These are phyloP conservation scores for Cryptomyrus ogoouensis DNA, from an alignment of 2,113 vertebrate genomes.

Conservation along the genomic window DNA sequence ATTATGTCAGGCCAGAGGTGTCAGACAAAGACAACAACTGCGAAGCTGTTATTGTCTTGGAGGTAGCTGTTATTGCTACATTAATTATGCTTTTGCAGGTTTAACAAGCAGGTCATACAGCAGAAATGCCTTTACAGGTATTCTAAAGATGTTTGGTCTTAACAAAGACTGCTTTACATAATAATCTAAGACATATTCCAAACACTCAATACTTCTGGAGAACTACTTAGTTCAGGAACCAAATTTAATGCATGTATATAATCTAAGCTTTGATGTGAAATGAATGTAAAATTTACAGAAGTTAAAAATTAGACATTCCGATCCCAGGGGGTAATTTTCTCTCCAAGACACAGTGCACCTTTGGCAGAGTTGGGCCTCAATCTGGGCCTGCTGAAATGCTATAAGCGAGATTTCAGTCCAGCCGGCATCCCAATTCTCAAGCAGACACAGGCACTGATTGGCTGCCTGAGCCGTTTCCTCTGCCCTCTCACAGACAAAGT, in stretches of 20 bases:
- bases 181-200: constrained; percentile 6
- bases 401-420: background rate
- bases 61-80: background rate
- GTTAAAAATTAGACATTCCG: background rate
- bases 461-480: background rate
- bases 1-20: constrained; percentile 1
- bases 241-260: constrained; percentile 36
- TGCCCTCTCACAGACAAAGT: constrained; percentile 3
- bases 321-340: background rate
- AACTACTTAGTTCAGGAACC: constrained; percentile 25
- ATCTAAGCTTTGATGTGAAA: constrained; percentile 29
- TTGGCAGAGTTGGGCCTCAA: background rate
- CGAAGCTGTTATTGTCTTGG: constrained; percentile 7
- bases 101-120: background rate
- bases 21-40: background rate
- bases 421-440: background rate
- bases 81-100: constrained; percentile 3
- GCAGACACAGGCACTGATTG: background rate
- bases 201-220: constrained; percentile 9
- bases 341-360: background rate
- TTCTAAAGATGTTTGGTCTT: background rate
- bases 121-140: background rate
- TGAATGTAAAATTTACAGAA: background rate
- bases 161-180: constrained; percentile 11
- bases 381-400: background rate